Percentiles rank a stretch among this genome's conserved stretches.
phyloP scores from a whole-genome alignment of 2,797 vertebrate species.

The Falco columbarius region DNA sequence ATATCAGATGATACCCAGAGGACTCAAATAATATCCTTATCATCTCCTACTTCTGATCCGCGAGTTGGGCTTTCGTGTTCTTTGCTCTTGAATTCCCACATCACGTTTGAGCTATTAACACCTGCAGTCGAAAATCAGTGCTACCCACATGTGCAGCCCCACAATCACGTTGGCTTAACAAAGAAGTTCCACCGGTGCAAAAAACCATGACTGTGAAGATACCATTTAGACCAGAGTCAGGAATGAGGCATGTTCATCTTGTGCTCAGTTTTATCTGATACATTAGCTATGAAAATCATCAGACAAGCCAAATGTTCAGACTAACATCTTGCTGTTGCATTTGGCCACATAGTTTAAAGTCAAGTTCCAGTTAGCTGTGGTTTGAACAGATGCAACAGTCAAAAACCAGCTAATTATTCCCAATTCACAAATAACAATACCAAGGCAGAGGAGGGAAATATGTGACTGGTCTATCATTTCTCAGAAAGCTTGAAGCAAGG shows the following conservation, averaged over 20 bases:
- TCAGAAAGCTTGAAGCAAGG: background rate
- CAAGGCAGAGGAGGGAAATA: background rate
- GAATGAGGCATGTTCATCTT: background rate
- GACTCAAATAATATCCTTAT: background rate
- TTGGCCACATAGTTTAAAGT: slow-evolving; percentile 12
- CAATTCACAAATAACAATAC: background rate
- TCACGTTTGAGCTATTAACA: fast-evolving
- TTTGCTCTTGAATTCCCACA: background rate
- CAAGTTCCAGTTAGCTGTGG: slow-evolving; percentile 23
- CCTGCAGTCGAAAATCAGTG: background rate
- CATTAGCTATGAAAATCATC: slow-evolving; percentile 48
- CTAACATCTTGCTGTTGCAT: background rate
- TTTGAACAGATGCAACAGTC: slow-evolving; percentile 36
- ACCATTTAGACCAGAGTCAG: background rate
- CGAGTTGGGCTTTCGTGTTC: background rate
- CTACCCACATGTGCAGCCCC: background rate
- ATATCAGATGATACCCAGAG: background rate
- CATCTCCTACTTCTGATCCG: background rate
- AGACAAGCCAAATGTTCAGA: background rate
- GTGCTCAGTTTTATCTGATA: slow-evolving; percentile 31
- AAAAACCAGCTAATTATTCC: slow-evolving; percentile 40
- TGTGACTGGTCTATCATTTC: background rate
- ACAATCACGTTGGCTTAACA: background rate
- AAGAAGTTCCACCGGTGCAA: background rate
- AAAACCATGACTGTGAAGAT: background rate